These are phyloP conservation scores for Pagrus major DNA, from an alignment of 2,113 vertebrate genomes.

Conservation along the genomic window DNA sequence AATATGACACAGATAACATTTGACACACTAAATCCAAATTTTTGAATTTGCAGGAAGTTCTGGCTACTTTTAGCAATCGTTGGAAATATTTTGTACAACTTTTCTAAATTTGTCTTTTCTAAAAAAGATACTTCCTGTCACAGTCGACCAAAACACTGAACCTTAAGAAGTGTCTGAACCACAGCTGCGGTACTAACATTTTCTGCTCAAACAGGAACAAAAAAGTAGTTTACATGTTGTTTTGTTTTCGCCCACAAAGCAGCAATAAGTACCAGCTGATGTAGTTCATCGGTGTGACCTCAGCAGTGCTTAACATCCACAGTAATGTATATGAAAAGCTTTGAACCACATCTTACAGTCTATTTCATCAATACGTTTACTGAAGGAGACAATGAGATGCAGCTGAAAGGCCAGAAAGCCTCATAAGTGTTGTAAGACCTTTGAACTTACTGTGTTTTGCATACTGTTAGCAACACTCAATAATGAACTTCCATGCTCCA, in stretches of 20 bases:
- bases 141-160: neutral
- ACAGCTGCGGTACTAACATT: constrained; percentile 16
- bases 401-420: neutral
- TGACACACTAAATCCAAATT: neutral
- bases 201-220: constrained; percentile 4
- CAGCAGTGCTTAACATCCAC: too few species aligned
- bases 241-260: neutral
- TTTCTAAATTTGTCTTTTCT: neutral
- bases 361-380: neutral
- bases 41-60: neutral
- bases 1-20: neutral
- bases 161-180: neutral
- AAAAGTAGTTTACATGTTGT: constrained; percentile 25
- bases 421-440: neutral
- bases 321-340: too few species aligned
- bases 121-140: neutral
- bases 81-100: neutral
- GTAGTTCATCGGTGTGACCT: neutral
- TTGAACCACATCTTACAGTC: neutral
- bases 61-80: neutral
- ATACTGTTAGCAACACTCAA: neutral
- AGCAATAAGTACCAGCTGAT: neutral
- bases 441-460: neutral
- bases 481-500: neutral
- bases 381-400: neutral